Conservation (phyloP, 2,113 vertebrate species). For the Trinectes maculatus region DNA sequence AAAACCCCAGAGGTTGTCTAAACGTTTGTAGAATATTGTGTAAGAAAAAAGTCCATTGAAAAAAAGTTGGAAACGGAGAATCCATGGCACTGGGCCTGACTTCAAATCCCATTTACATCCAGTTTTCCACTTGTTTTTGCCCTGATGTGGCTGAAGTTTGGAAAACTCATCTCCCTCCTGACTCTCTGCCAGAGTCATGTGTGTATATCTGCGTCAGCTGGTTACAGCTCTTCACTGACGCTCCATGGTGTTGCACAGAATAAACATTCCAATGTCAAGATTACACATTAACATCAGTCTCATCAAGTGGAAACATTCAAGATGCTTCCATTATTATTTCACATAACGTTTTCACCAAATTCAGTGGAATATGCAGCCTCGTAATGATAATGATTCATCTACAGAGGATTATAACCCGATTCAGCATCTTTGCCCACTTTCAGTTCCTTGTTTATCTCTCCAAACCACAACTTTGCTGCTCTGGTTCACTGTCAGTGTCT, state of each 20-base stretch:
- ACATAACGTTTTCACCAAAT: not conserved
- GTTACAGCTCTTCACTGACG: not conserved
- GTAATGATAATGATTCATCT: not conserved
- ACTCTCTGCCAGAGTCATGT: not conserved
- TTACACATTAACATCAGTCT: not conserved
- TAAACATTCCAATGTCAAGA: constrained; percentile 1
- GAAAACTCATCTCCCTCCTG: constrained; percentile 2
- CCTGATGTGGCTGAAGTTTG: not conserved
- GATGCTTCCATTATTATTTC: constrained; percentile 4
- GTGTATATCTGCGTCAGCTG: not conserved
- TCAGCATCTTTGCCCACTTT: not conserved
- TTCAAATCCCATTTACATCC: not conserved
- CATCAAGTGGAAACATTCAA: not conserved
- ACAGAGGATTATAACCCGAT: not conserved
- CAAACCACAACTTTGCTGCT: not conserved
- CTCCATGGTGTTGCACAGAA: constrained; percentile 10
- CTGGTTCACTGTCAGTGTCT: too few species aligned
- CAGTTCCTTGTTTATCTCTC: not conserved
- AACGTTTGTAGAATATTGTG: not conserved
- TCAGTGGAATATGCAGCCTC: not conserved
- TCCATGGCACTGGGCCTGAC: not conserved
- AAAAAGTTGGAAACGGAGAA: not conserved
- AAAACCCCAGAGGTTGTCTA: not conserved
- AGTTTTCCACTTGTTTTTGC: constrained; percentile 16
- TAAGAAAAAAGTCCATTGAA: not conserved